Evolutionary conservation across 2,797 vertebrate genomes (phyloP).

Genomic region (Menidia menidia): DNA sequence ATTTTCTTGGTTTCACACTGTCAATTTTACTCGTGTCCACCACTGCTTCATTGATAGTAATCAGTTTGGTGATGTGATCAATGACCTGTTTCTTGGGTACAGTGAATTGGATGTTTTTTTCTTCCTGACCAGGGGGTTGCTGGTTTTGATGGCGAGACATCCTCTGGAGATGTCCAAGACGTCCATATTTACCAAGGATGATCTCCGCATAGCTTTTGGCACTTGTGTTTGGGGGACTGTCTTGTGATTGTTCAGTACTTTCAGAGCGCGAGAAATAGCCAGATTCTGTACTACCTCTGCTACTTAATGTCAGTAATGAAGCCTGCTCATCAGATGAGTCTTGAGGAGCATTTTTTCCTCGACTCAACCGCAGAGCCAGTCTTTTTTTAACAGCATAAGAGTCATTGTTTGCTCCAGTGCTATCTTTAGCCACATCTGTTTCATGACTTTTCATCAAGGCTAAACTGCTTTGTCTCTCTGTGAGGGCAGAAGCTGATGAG

Average conservation of each 20-base stretch:
- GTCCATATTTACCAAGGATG: constrained; percentile 95
- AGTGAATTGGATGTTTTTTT: constrained; percentile 88
- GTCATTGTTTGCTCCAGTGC: constrained; percentile 85
- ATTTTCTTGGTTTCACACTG: constrained; percentile 95
- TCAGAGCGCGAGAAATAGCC: constrained; percentile 97
- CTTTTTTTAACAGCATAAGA: constrained; percentile 95
- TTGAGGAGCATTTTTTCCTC: constrained; percentile 86
- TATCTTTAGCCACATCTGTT: constrained; percentile 57
- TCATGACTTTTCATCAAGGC: constrained; percentile 59
- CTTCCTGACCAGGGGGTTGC: constrained; percentile 81
- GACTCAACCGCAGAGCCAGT: constrained; percentile 91
- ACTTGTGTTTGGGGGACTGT: constrained; percentile 91
- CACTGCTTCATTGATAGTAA: constrained; percentile 97
- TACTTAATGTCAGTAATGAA: constrained; percentile 88
- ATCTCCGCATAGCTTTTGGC: constrained; percentile 97
- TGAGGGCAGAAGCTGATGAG: constrained; percentile 64
- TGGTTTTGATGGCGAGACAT: constrained; percentile 86
- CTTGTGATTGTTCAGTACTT: constrained; percentile 91
- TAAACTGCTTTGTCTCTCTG: constrained; percentile 66
- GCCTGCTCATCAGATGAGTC: constrained; percentile 86
- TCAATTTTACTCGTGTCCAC: constrained; percentile 99
- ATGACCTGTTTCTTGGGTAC: constrained; percentile 97
- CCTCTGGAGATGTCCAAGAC: constrained; percentile 92
- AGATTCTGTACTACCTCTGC: constrained; percentile 96
- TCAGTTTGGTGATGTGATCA: constrained; percentile 98